These are phyloP conservation scores for Brachionus sp. DNA, from an alignment of 1,140 invertebrate species.

Conservation along the genomic window DNA sequence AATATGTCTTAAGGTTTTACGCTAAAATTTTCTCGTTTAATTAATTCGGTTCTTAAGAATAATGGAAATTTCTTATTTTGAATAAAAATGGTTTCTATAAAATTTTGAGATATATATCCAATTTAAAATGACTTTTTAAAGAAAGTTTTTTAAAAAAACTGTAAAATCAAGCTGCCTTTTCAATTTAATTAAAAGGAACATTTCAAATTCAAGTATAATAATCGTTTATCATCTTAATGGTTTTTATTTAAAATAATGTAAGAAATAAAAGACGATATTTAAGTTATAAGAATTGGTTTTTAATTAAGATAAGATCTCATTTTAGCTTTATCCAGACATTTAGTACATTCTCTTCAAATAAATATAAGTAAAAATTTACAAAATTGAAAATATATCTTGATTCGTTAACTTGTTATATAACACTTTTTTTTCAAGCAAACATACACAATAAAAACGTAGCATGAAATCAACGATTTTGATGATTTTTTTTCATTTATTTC, in stretches of 20 bases:
- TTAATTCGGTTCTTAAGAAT: not conserved
- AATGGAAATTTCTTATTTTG: not conserved
- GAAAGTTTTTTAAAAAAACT: not conserved
- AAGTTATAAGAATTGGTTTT: not conserved
- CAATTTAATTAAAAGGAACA: not conserved
- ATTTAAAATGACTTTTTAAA: not conserved
- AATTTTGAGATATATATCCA: not conserved
- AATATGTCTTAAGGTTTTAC: not conserved
- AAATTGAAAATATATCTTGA: not conserved
- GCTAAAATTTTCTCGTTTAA: not conserved
- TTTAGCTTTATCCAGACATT: not conserved
- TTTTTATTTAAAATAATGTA: not conserved
- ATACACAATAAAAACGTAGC: not conserved
- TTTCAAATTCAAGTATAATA: not conserved
- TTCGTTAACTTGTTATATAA: not conserved
- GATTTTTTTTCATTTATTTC: conserved; percentile 21
- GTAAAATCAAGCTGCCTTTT: not conserved
- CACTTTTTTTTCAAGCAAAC: conserved; percentile 1
- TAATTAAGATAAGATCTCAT: not conserved
- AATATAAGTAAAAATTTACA: conserved; percentile 3
- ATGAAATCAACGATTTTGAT: not conserved
- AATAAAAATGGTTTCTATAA: no score
- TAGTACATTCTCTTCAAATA: conserved; percentile 5
- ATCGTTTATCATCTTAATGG: not conserved
- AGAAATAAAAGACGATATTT: not conserved